phyloP scores from a whole-genome alignment of 2,888 invertebrate genomes.

The Auanema sp. region DNA sequence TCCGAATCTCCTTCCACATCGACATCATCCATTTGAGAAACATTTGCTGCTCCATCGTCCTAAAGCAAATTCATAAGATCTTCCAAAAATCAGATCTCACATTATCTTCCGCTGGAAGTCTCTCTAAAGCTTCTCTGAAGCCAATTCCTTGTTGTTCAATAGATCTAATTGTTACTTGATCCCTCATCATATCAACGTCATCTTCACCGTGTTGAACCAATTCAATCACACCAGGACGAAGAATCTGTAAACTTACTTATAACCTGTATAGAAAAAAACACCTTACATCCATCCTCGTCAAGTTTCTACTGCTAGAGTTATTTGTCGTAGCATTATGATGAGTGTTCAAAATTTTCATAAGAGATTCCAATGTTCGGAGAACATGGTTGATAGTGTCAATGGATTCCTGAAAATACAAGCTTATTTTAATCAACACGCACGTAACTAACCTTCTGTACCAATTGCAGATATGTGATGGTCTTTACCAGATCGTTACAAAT shows the following conservation, averaged over 20 bases:
- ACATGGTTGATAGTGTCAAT: slow-evolving; percentile 48
- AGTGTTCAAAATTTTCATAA: slow-evolving; percentile 25
- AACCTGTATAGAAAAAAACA: too few species aligned
- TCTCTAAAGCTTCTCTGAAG: too few species aligned
- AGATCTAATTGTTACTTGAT: too few species aligned
- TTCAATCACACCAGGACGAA: too few species aligned
- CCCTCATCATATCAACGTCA: too few species aligned
- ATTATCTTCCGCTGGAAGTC: too few species aligned
- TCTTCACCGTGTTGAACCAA: too few species aligned
- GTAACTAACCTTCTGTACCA: slow-evolving; percentile 29
- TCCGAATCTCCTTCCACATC: slow-evolving; percentile 16
- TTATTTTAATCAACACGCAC: neutral
- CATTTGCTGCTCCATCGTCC: slow-evolving; percentile 10
- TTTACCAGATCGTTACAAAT: slow-evolving; percentile 45
- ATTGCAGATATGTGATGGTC: slow-evolving; percentile 33
- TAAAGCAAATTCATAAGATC: neutral
- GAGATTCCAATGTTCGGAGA: slow-evolving; percentile 48
- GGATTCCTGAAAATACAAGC: slow-evolving; percentile 16
- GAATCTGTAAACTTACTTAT: too few species aligned
- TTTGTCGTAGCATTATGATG: neutral
- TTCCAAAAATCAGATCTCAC: too few species aligned
- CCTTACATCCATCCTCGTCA: neutral
- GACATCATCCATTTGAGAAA: slow-evolving; percentile 19
- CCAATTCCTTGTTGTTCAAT: too few species aligned
- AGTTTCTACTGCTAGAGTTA: neutral